A percentile compares a stretch with the other conserved stretches of the same genome.
Evolutionary conservation across 1,140 invertebrate species (phyloP).

Genomic region (Micrasema longulum): DNA sequence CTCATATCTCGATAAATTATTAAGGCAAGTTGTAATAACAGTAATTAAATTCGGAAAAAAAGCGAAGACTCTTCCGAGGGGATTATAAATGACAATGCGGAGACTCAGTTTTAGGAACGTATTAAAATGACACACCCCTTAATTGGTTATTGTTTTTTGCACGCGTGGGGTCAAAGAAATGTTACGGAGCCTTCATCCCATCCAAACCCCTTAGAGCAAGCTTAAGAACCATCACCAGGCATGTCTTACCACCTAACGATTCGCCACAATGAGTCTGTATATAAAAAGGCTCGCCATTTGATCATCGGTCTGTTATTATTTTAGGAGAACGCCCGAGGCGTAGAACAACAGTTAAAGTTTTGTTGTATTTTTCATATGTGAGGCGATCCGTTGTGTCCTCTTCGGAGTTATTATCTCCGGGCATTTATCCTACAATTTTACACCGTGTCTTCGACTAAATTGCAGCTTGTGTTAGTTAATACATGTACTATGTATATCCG

Average conservation of each 20-base stretch:
- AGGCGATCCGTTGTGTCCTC: conserved; percentile 32
- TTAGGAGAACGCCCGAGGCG: conserved; percentile 48
- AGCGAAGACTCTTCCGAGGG: conserved; percentile 7
- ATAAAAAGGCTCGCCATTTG: conserved; percentile 46
- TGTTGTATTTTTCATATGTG: conserved; percentile 40
- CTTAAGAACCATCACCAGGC: no score
- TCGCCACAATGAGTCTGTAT: conserved; percentile 37
- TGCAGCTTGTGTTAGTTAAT: background rate
- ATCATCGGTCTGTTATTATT: conserved; percentile 51
- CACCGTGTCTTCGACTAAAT: conserved; percentile 37
- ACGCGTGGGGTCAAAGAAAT: conserved; percentile 18
- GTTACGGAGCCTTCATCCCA: background rate
- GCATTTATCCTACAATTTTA: conserved; percentile 42
- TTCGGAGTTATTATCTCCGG: conserved; percentile 27
- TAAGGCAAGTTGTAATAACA: background rate
- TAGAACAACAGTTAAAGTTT: conserved; percentile 39
- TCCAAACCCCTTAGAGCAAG: conserved; percentile 14
- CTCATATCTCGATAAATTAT: conserved; percentile 4
- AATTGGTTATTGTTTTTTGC: conserved; percentile 24
- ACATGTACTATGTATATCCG: no score
- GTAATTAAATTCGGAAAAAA: conserved; percentile 2
- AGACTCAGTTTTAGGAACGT: conserved; percentile 13
- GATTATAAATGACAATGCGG: conserved; percentile 18
- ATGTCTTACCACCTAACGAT: conserved; percentile 15
- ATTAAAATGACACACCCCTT: conserved; percentile 29